These are phyloP conservation scores for Dendrophyllia cribrosa DNA, from an alignment of 64 coral and sea anemone species.

Conservation along the genomic window DNA sequence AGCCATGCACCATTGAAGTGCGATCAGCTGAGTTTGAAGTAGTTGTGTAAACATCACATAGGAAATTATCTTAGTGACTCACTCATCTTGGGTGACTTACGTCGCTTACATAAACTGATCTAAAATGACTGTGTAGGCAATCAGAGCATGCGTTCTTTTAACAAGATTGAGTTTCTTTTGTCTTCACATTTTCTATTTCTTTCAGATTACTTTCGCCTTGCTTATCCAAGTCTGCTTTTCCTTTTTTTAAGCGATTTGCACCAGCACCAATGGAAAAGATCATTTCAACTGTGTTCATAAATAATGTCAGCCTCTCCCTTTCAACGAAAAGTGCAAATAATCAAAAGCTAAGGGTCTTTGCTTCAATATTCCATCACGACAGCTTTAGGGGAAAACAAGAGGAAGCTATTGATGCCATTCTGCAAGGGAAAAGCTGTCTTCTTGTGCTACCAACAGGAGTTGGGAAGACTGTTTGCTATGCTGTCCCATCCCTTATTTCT, in stretches of 20 bases:
- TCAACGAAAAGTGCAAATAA: neutral
- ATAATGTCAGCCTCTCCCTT: neutral
- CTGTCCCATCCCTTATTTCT: constrained; percentile 44
- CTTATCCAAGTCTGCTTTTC: neutral
- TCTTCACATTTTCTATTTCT: neutral
- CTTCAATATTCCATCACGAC: constrained; percentile 4
- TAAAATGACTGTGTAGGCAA: too few relatives aligned
- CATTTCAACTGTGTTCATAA: neutral
- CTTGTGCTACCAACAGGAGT: constrained; percentile 65
- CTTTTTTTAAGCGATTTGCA: neutral
- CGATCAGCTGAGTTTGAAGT: neutral
- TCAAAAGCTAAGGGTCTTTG: neutral
- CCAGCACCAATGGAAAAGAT: neutral
- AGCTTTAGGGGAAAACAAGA: constrained; percentile 61
- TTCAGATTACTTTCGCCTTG: neutral
- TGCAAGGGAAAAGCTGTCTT: constrained; percentile 46
- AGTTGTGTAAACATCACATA: neutral
- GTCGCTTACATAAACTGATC: too few relatives aligned
- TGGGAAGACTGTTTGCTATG: constrained; percentile 70
- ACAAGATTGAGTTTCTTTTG: neutral
- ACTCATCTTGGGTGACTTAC: neutral
- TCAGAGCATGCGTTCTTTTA: too few relatives aligned
- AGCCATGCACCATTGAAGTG: constrained; percentile 13
- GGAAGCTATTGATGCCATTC: constrained; percentile 51
- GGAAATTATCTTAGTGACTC: neutral